phyloP scores from a whole-genome alignment of 2,888 invertebrate species.

The Parthenolecanium corni region DNA sequence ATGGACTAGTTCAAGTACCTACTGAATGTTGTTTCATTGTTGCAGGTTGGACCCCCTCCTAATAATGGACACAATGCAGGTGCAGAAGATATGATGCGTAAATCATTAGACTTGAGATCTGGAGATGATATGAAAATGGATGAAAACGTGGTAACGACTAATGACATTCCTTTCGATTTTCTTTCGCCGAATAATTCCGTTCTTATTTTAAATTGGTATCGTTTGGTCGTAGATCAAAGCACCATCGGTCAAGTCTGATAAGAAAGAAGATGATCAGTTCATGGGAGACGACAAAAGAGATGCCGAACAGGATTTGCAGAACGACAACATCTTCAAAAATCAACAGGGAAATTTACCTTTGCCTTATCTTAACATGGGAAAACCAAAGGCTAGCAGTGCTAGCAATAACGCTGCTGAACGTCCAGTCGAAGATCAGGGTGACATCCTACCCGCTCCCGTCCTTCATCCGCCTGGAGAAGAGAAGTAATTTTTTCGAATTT shows the following conservation, averaged over 20 bases:
- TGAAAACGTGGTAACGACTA: too few relatives aligned
- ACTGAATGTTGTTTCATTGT: too few relatives aligned
- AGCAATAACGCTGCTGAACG: slow-evolving; percentile 1
- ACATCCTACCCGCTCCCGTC: neutral
- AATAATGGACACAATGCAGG: too few relatives aligned
- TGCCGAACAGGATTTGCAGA: neutral
- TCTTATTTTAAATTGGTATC: too few relatives aligned
- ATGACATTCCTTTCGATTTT: too few relatives aligned
- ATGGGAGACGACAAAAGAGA: neutral
- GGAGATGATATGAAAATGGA: too few relatives aligned
- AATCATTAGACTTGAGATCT: too few relatives aligned
- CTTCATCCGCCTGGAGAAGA: neutral
- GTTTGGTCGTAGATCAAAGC: neutral
- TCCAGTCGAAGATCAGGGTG: neutral
- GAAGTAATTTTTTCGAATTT: neutral
- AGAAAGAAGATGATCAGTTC: neutral
- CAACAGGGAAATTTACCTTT: neutral
- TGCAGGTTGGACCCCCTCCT: too few relatives aligned
- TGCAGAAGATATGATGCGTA: too few relatives aligned
- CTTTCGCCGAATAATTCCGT: too few relatives aligned
- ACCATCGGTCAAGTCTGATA: slow-evolving; percentile 4
- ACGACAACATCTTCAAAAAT: neutral
- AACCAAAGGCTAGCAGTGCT: neutral
- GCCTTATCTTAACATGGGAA: neutral
- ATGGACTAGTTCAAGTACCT: too few relatives aligned